Conservation (phyloP, 2,113 vertebrate species). For the Semicossyphus pulcher region DNA sequence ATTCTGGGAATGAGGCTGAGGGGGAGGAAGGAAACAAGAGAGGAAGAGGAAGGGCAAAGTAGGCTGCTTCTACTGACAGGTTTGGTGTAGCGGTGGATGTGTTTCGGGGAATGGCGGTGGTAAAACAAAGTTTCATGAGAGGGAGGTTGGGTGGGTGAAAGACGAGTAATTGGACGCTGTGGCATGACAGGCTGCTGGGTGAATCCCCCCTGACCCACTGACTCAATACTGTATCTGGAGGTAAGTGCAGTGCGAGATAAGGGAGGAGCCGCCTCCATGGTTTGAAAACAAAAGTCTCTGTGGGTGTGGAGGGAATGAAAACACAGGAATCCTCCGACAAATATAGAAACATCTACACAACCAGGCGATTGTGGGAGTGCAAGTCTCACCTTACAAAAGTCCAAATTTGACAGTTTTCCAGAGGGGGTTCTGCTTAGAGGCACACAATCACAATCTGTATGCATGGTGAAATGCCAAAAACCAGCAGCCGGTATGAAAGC, state of each 20-base stretch:
- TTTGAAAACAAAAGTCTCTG: conserved; percentile 39
- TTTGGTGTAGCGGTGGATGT: conserved; percentile 50
- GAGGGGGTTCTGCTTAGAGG: conserved; percentile 31
- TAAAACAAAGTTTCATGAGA: conserved; percentile 65
- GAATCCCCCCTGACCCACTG: conserved; percentile 60
- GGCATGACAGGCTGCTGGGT: conserved; percentile 61
- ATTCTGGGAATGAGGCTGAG: conserved; percentile 51
- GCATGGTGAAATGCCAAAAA: conserved; percentile 40
- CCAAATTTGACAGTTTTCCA: conserved; percentile 49
- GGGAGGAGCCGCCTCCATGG: conserved; percentile 29
- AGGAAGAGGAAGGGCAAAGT: conserved; percentile 58
- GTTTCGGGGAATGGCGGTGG: conserved; percentile 54
- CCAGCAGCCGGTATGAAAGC: conserved; percentile 26
- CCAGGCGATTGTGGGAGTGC: conserved; percentile 13
- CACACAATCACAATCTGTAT: conserved; percentile 40
- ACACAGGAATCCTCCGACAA: conserved; percentile 23
- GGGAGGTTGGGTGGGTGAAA: conserved; percentile 44
- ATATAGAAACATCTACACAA: conserved; percentile 19
- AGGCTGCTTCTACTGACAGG: conserved; percentile 64
- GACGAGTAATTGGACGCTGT: conserved; percentile 65
- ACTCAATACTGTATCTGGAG: conserved; percentile 43
- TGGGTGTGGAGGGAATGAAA: conserved; percentile 29
- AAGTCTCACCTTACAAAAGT: conserved; percentile 48
- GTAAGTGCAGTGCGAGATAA: conserved; percentile 25
- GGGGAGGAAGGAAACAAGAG: conserved; percentile 46